Conservation (phyloP, 2,113 vertebrate genomes). For the Marcusenius ussheri region DNA sequence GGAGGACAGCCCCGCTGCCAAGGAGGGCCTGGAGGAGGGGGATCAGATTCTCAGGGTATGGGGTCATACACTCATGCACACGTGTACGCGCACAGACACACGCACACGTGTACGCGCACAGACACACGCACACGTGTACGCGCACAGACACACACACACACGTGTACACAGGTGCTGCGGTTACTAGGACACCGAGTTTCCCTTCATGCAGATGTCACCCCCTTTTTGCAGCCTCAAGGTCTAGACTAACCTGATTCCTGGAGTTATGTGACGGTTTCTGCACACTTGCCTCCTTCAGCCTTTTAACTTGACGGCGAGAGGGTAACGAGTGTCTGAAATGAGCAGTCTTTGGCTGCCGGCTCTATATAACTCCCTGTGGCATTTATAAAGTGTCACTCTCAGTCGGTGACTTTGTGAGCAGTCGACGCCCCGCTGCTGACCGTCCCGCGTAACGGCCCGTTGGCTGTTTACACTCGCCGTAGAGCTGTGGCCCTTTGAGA, state of each 20-base stretch:
- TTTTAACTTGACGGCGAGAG: not conserved
- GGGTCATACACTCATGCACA: not conserved
- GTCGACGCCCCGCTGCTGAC: constrained; percentile 48
- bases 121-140: too few species aligned
- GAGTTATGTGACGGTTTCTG: not conserved
- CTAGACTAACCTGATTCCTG: not conserved
- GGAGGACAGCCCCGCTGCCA: constrained; percentile 94
- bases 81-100: too few species aligned
- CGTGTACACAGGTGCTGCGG: constrained; percentile 24
- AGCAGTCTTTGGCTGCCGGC: not conserved
- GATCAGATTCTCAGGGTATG: constrained; percentile 99
- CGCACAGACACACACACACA: not conserved
- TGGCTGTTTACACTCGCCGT: constrained; percentile 26
- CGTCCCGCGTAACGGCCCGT: constrained; percentile 15
- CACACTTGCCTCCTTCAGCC: not conserved
- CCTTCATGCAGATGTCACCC: not conserved
- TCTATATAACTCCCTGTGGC: not conserved
- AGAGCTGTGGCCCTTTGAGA: constrained; percentile 36
- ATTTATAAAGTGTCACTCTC: not conserved
- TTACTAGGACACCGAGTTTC: not conserved
- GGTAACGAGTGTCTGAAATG: constrained; percentile 28
- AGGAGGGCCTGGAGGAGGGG: constrained; percentile 96
- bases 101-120: not conserved
- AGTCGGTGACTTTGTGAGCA: constrained; percentile 31
- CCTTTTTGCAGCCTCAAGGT: not conserved